Conservation (phyloP, 2,113 vertebrate genomes). For the Mesocricetus auratus region DNA sequence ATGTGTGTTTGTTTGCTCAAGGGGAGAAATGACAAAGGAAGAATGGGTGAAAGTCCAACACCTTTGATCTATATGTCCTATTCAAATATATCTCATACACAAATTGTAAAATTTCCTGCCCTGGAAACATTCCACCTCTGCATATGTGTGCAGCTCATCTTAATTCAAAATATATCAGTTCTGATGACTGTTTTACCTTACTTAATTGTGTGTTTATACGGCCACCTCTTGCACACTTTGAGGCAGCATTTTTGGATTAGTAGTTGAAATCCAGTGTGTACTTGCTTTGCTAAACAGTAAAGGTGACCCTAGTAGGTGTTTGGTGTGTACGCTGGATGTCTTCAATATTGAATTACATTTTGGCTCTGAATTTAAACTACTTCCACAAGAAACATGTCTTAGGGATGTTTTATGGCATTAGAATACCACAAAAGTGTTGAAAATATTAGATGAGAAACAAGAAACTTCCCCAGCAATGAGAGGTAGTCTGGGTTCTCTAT, state of each 20-base stretch:
- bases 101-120: background rate
- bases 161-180: conserved; percentile 21
- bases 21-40: conserved; percentile 1
- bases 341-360: background rate
- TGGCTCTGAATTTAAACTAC: background rate
- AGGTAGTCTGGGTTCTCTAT: background rate
- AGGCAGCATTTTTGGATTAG: background rate
- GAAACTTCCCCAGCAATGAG: background rate
- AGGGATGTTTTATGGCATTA: background rate
- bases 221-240: background rate
- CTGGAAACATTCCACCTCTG: background rate
- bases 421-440: conserved; percentile 36
- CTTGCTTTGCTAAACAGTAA: background rate
- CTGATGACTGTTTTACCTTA: background rate
- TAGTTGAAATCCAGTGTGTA: conserved; percentile 5
- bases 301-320: background rate
- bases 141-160: background rate
- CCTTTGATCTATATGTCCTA: background rate
- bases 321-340: background rate
- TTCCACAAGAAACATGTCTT: background rate
- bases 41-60: background rate
- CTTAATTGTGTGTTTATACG: background rate
- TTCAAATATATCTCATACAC: background rate
- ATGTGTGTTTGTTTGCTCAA: background rate
- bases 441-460: conserved; percentile 49